Base-by-base conservation (phyloP, 1,140 invertebrate species). In the Drosophila mauritiana region DNA sequence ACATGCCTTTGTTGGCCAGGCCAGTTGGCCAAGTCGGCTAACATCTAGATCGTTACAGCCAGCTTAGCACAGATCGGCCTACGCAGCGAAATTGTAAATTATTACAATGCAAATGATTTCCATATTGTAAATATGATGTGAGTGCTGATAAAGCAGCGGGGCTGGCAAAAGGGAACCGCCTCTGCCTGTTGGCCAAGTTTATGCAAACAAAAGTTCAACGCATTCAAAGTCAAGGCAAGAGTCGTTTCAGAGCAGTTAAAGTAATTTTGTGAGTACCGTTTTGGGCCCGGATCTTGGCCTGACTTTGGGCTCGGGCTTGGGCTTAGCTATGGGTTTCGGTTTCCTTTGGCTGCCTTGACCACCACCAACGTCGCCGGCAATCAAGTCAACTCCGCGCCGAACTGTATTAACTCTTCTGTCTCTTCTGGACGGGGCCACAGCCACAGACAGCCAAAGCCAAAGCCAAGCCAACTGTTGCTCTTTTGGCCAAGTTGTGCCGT, bases 61-160 rank as follows among this genome's bases (percentile, higher is more conserved):
- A 61, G 25, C 45, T 51, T 51, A 34, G 27, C 11, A 10, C n/a
- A 17, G 48, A 8, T 58, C 78, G 48, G 51, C 83, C 83, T 88
- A 88, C 83, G 83, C 84, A 45, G 64, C 49, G 56, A 80, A 89
- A 88, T 84, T 86, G 84, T 89, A 88, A 89, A 74, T 80, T 89
- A 90, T 89, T 80, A 89, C 84, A 89, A 89, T 89, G 84, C 82
- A 89, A 89, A 89, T 83, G 84, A 84, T 89, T 89, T 89, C 75
- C 84, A 80, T 83, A 88, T 88, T 88, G 83, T 88, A 62, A 65
- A 64, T 69, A 77, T 89, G 84, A 89, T 89, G 80, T 78, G 82
- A 80, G 69, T 65, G 72, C 62, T 89, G 84, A 89, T 89, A 89
- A 89, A 80, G 57, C 55, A 59, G 39, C 56, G 48, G 48, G 54